Evolutionary conservation across 2,797 vertebrate genomes (phyloP).

Genomic region (Geotrypetes seraphini): DNA sequence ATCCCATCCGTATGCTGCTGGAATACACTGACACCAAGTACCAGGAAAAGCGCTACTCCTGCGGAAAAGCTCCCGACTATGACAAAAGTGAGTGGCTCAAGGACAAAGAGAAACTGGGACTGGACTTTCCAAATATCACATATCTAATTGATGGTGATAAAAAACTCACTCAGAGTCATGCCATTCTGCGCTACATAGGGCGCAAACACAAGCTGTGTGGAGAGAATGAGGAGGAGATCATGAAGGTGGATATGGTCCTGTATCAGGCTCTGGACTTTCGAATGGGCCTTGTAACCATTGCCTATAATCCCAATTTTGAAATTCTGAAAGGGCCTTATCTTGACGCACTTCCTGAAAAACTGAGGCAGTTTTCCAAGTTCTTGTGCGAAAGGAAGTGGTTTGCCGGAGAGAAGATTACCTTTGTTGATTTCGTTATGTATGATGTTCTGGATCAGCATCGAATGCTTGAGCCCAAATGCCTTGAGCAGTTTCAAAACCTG

Average conservation of each 20-base stretch:
- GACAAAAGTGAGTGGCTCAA: too few relatives aligned
- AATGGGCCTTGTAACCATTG: slow-evolving; percentile 58
- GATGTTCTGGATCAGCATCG: slow-evolving; percentile 81
- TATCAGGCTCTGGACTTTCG: slow-evolving; percentile 88
- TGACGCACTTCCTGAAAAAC: slow-evolving; percentile 34
- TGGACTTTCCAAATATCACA: too few relatives aligned
- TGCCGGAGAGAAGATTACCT: slow-evolving; percentile 85
- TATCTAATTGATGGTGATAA: slow-evolving; percentile 68
- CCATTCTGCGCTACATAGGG: slow-evolving; percentile 81
- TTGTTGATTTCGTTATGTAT: slow-evolving; percentile 83
- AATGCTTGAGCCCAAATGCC: slow-evolving; percentile 69
- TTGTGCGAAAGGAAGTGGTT: slow-evolving; percentile 75
- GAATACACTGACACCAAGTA: slow-evolving; percentile 69
- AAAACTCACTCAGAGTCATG: slow-evolving; percentile 79
- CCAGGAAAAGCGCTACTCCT: slow-evolving; percentile 65
- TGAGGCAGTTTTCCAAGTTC: slow-evolving; percentile 70
- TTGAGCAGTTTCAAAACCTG: slow-evolving; percentile 79
- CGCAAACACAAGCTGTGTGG: slow-evolving; percentile 76
- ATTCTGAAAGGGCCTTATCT: slow-evolving; percentile 38
- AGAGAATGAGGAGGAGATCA: slow-evolving; percentile 68
- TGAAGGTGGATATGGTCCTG: slow-evolving; percentile 74
- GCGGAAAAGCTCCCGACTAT: too few relatives aligned
- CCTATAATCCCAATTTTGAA: slow-evolving; percentile 64
- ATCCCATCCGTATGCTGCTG: slow-evolving; percentile 71
- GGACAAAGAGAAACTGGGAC: too few relatives aligned